These are phyloP conservation scores for Mormyrus iriodes DNA, from an alignment of 2,113 vertebrate species.

Conservation along the genomic window DNA sequence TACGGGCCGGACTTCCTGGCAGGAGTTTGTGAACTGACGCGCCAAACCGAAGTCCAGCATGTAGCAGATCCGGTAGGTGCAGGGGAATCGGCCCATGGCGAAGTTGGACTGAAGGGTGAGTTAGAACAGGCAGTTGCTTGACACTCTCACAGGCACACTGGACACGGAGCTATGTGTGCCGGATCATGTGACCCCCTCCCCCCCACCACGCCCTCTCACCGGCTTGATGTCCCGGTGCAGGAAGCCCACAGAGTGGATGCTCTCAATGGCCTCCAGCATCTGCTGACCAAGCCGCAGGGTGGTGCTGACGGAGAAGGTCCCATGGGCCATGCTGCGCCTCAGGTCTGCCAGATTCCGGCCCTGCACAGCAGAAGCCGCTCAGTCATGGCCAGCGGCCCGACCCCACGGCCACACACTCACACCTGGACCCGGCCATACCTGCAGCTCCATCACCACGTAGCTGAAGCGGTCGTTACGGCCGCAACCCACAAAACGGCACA, in stretches of 20 bases:
- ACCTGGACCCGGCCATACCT: conserved; percentile 60
- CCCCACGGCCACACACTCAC: neutral
- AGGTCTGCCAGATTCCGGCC: conserved; percentile 94
- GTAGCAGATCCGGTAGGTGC: conserved; percentile 92
- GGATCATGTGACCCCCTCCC: neutral
- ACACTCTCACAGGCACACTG: neutral
- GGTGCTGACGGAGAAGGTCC: conserved; percentile 85
- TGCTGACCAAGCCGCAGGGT: conserved; percentile 86
- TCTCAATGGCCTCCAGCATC: conserved; percentile 92
- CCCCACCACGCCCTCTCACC: conserved; percentile 55
- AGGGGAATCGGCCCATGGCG: conserved; percentile 91
- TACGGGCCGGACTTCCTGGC: conserved; percentile 94
- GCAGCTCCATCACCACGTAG: conserved; percentile 97
- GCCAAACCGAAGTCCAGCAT: conserved; percentile 99
- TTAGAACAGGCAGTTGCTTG: neutral
- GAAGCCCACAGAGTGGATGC: conserved; percentile 95
- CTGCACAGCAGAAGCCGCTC: conserved; percentile 45
- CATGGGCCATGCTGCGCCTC: conserved; percentile 80
- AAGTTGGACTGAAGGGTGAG: conserved; percentile 81
- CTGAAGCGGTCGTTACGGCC: conserved; percentile 96
- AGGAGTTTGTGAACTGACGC: conserved; percentile 93
- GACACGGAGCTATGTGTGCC: neutral
- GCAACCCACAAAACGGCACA: conserved; percentile 94
- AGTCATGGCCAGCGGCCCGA: neutral
- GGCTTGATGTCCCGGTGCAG: conserved; percentile 97